Base-by-base conservation (phyloP, 2,888 invertebrate genomes). In the Synanthedon andrenaeformis region DNA sequence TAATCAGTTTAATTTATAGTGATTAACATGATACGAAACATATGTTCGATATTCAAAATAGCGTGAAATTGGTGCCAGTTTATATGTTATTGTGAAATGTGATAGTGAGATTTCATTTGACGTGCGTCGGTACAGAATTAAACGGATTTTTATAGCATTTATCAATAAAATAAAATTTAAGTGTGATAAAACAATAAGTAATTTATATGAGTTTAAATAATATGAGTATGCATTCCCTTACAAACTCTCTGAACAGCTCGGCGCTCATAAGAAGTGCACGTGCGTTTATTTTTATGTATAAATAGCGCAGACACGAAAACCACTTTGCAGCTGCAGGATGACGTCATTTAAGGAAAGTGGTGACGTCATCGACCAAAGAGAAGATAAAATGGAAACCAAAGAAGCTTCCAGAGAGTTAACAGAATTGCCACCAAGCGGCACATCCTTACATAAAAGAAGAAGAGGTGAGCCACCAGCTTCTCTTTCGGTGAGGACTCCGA, bases 251-350 rank as follows among this genome's bases (percentile, higher is more conserved):
- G 61, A 60, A 65, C 66, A 63, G 56, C 59, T 62, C 64, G 64
- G 62, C 63, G 55, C 59, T 49, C 8, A 17, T 11, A 19, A 49
- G 23, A 23, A 61, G 59, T 66, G 70, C 84, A 81, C 81, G 79
- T 84, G 82, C 73, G 69, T 76, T 77, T 79, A 81, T 85, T 84
- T 80, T 80, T 74, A 76, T 76, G 74, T 79, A 82, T 79, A 80
- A 81, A 84, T 84, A 82, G 72, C 64, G 61, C 63, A 72, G 74
- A 74, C 72, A 69, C 62, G 63, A 64, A 62, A 64, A 63, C 65
- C 69, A 59, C 63, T 61, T 56, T 62, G 59, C 66, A 61, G 66
- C 65, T 63, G 62, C 66, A 64, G 51, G 51, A 86, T 85, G 85
- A 79, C 81, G 72, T 82, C 82, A 73, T 65, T 65, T 35, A 77